These are phyloP conservation scores for Samia ricini DNA, from an alignment of 1,140 invertebrate species.

Conservation along the genomic window DNA sequence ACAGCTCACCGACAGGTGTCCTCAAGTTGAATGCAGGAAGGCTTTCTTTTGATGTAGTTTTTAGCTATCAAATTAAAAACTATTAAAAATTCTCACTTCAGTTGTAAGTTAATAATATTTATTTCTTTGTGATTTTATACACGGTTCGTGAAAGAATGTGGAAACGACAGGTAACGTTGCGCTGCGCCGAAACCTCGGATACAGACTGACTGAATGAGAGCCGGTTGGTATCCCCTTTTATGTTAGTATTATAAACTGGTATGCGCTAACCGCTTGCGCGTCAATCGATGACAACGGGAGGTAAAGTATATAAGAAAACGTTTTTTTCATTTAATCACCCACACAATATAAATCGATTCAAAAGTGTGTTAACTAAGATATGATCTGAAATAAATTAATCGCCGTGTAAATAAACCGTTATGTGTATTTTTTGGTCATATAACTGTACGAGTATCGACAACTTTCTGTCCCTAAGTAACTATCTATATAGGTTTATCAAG, in stretches of 20 bases:
- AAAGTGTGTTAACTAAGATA: constrained; percentile 33
- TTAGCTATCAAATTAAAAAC: neutral
- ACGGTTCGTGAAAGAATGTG: constrained; percentile 5
- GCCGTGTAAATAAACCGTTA: constrained; percentile 23
- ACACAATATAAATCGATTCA: constrained; percentile 25
- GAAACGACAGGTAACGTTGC: constrained; percentile 39
- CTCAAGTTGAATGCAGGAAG: neutral
- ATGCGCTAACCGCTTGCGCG: constrained; percentile 52
- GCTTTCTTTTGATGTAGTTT: constrained; percentile 1
- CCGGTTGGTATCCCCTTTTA: constrained; percentile 69
- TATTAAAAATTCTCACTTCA: neutral
- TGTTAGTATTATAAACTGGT: constrained; percentile 66
- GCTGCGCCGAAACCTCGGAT: constrained; percentile 36
- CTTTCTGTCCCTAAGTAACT: neutral
- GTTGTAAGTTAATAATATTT: neutral
- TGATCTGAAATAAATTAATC: constrained; percentile 35
- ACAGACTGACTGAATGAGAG: constrained; percentile 57
- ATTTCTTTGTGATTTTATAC: neutral
- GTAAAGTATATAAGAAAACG: constrained; percentile 36
- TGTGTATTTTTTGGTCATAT: constrained; percentile 17
- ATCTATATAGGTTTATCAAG: neutral
- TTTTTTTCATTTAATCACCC: constrained; percentile 30
- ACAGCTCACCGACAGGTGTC: constrained; percentile 9
- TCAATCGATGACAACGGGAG: constrained; percentile 38
- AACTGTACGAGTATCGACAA: constrained; percentile 18